Evolutionary conservation across 2,888 invertebrate genomes (phyloP), one percentile per base, ranked within the genome.

Genomic region (Caenorhabditis angaria): DNA sequence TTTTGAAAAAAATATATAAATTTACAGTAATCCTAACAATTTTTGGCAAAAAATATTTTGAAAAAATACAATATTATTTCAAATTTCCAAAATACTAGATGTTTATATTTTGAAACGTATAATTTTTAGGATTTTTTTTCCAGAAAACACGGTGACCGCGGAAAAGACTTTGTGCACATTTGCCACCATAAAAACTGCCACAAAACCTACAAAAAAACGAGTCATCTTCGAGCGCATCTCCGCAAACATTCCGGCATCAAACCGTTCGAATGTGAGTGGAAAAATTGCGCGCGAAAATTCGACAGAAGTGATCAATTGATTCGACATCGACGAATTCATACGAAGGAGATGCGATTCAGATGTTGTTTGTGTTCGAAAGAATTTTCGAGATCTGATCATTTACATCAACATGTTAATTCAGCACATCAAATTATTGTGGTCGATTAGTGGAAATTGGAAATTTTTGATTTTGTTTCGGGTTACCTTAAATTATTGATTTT

Each of bases 161-260:
- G 62, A 2, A 53, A 61, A 14, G 28, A 54, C 25, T 62, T 61
- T 54, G 41, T 62, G n/a, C 78, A 78, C 59, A 51, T 73, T 35
- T 78, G 78, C 54, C 59, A 60, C 41, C 55, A 63, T 20, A 57
- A 60, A 6, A 71, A 71, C 0, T 78, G 78, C 29, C 56, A 54
- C n/a, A 78, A 76, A 53, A 78, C 75, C 12, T 78, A 78, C 58
- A 70, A 68, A 54, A 78, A 78, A 59, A 78, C 78, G 20, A 78
- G 78, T 25, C 78, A 78, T 66, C 56, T 78, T 54, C 70, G 71
- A 50, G 78, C 78, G 0, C 78, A 78, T 69, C 27, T 73, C 28
- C 67, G 78, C 32, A 66, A 64, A 22, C 78, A 78, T 47, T 20
- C 65, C 0, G 78, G 78, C 3, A 65, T 60, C 4, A 50, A 69